Base-by-base conservation (phyloP, 1,140 invertebrate genomes). In the Hyles euphorbiae region DNA sequence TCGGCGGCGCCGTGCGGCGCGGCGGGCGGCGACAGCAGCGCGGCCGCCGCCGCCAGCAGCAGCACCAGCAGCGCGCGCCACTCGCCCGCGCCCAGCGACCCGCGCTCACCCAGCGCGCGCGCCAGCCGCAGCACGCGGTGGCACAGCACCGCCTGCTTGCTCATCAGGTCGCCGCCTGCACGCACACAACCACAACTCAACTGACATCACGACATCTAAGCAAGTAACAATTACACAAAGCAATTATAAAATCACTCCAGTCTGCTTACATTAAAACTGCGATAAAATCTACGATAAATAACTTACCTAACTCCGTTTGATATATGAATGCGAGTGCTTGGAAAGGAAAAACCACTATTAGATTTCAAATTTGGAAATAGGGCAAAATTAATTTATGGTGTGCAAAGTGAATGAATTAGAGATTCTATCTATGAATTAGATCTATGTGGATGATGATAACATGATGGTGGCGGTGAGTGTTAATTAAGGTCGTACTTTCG, bases 1-100 rank as follows among this genome's bases (percentile, higher is more conserved):
- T 98, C 97, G 0, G 97, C 97, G 51, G 97, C 96, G 83, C 98
- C 96, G 87, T 98, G 97, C 90, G 96, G 96, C 12, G 97, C 93
- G 12, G 95, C 95, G 10, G 98, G 98, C 43, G 97, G 97, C 10
- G 97, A 94, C 34, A 99, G 89, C 11, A 99, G 89, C 9, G 96
- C 95, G 78, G 98, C 95, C 78, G 98, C 98, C 36, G 98, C 97
- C 4, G 97, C 95, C 64, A 99, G 91, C 53, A 99, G 91, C 88
- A 99, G 97, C 60, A 97, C 89, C 10, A 99, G 89, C 10, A 98
- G 85, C 5, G 95, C 92, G 76, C 98, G 94, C 98, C 98, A 99
- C 2, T 97, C 98, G 68, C 97, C 94, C 51, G 93, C 90, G 45
- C 96, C 95, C 65, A 99, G 91, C 56, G 91, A 91, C 0, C 96